Conservation (phyloP, 2,888 invertebrate genomes). For the Drosophila diplacantha region DNA sequence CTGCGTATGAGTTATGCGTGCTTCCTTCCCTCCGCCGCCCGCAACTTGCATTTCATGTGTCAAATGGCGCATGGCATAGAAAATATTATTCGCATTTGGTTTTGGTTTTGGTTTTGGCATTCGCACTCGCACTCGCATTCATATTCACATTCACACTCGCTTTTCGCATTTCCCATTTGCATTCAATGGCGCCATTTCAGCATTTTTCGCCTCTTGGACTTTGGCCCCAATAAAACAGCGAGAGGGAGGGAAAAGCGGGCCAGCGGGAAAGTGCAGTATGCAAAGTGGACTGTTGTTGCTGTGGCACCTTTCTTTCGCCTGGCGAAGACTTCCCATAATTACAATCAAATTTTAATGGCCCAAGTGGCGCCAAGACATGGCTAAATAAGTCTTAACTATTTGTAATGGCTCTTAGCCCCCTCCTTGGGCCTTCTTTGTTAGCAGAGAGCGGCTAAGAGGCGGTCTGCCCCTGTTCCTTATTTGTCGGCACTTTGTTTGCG, state of each 20-base stretch:
- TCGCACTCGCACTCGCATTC: slow-evolving; percentile 21
- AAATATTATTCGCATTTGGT: slow-evolving; percentile 52
- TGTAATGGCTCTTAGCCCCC: slow-evolving; percentile 12
- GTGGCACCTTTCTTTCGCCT: slow-evolving; percentile 42
- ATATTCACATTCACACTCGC: slow-evolving; percentile 13
- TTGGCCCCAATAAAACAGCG: slow-evolving; percentile 50
- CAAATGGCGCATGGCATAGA: slow-evolving; percentile 66
- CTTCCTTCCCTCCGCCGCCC: slow-evolving; percentile 1
- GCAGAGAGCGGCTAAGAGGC: slow-evolving; percentile 2
- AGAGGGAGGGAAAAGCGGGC: not conserved
- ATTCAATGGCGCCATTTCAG: slow-evolving; percentile 56
- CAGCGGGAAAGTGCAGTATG: slow-evolving; percentile 1
- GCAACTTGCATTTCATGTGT: slow-evolving; percentile 47
- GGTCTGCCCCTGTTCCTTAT: not conserved
- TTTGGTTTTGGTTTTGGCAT: slow-evolving; percentile 13
- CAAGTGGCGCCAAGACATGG: slow-evolving; percentile 57
- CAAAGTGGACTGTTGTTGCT: slow-evolving; percentile 29
- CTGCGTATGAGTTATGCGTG: slow-evolving; percentile 65
- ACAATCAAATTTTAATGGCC: slow-evolving; percentile 59
- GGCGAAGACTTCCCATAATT: slow-evolving; percentile 47
- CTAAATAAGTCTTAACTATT: slow-evolving; percentile 33
- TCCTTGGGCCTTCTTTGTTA: slow-evolving; percentile 13
- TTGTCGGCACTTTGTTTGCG: slow-evolving; percentile 48
- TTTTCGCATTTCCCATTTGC: slow-evolving; percentile 24
- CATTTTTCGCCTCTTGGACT: slow-evolving; percentile 54